These are phyloP conservation scores for Forbesichthys papilliferus DNA, from an alignment of 2,113 vertebrate species.

Conservation along the genomic window DNA sequence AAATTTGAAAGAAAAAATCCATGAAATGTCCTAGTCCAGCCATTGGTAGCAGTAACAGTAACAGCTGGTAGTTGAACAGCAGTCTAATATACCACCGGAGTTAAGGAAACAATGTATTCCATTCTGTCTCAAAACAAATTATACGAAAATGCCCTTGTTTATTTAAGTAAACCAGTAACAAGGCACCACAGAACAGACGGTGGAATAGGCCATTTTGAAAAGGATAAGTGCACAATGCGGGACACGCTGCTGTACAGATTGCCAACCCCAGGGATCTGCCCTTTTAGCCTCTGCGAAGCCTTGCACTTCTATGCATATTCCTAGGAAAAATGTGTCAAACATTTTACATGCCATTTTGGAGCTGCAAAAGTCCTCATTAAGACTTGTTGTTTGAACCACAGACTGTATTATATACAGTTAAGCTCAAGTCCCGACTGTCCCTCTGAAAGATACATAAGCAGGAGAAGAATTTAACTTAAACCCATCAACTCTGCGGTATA, in stretches of 20 bases:
- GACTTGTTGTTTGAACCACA: constrained; percentile 10
- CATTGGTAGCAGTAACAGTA: constrained; percentile 20
- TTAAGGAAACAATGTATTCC: constrained; percentile 11
- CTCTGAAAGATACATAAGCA: constrained; percentile 50
- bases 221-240: constrained; percentile 5
- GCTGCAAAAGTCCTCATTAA: background rate
- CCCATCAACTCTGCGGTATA: too few relatives aligned
- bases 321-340: background rate
- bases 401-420: constrained; percentile 2
- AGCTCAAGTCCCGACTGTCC: background rate
- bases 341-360: background rate
- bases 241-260: constrained; percentile 21
- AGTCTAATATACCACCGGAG: constrained; percentile 13
- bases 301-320: constrained; percentile 6
- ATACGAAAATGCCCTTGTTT: constrained; percentile 22
- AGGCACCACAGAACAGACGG: constrained; percentile 12
- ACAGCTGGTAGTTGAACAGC: constrained; percentile 23
- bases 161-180: constrained; percentile 27
- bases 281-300: constrained; percentile 22
- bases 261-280: constrained; percentile 15
- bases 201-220: constrained; percentile 27
- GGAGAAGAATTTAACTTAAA: constrained; percentile 1
- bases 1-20: constrained; percentile 41
- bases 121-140: constrained; percentile 14
- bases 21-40: constrained; percentile 22